Evolutionary conservation across 1,140 invertebrate species (phyloP).

Genomic region (Lordiphosa collinella): DNA sequence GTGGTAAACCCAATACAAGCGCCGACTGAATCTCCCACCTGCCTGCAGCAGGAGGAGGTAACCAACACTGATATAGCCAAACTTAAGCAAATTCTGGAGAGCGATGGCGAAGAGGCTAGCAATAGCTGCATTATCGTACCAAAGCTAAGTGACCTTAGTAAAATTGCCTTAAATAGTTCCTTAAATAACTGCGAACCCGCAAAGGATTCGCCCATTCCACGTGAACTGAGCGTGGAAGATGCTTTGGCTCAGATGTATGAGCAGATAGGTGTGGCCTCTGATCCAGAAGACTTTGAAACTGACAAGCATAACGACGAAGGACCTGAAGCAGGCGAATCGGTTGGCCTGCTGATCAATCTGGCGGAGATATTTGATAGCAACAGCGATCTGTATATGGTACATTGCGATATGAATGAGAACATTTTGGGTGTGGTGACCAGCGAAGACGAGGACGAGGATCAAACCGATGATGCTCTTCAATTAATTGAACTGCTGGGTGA

Average conservation of each 20-base stretch:
- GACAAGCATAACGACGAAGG: conserved; percentile 30
- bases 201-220: neutral
- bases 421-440: conserved; percentile 51
- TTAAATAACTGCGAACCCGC: conserved; percentile 47
- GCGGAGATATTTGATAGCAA: conserved; percentile 73
- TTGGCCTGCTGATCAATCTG: conserved; percentile 68
- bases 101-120: conserved; percentile 40
- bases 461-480: conserved; percentile 25
- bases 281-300: conserved; percentile 49
- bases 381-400: conserved; percentile 73
- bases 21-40: neutral
- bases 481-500: conserved; percentile 58
- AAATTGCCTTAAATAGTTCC: conserved; percentile 79
- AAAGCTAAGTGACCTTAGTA: conserved; percentile 80
- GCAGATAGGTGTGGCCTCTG: conserved; percentile 62
- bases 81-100: conserved; percentile 63
- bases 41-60: conserved; percentile 1
- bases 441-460: conserved; percentile 14
- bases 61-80: conserved; percentile 67
- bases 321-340: conserved; percentile 29
- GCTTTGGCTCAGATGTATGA: conserved; percentile 76
- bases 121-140: conserved; percentile 45
- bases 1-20: neutral
- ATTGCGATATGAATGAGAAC: conserved; percentile 78
- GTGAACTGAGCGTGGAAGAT: conserved; percentile 75